Evolutionary conservation across 2,113 vertebrate species (phyloP).

Genomic region (Catagonus wagneri): DNA sequence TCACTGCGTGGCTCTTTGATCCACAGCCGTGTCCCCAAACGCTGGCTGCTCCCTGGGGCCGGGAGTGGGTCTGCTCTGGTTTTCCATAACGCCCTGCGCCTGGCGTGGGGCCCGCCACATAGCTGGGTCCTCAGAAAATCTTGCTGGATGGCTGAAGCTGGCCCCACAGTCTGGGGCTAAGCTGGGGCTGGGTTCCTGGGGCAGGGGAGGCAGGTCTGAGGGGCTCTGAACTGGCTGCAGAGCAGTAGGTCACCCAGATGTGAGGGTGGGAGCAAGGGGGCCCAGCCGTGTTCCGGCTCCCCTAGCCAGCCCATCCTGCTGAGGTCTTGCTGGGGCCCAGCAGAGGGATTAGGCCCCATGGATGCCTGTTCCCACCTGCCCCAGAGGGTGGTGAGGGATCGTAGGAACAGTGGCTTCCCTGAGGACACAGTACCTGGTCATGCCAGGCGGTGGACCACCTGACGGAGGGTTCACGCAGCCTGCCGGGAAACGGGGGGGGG

Average conservation of each 20-base stretch:
- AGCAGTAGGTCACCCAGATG: background rate
- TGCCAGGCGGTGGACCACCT: background rate
- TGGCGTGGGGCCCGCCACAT: background rate
- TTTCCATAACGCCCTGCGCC: background rate
- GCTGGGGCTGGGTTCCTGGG: background rate
- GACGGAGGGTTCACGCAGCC: background rate
- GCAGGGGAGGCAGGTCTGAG: background rate
- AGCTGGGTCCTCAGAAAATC: background rate
- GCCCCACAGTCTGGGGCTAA: background rate
- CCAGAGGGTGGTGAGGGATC: background rate
- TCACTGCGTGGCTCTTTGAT: background rate
- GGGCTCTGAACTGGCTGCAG: background rate
- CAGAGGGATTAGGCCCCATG: background rate
- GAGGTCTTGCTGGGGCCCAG: background rate
- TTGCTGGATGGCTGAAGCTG: background rate
- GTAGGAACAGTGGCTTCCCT: background rate
- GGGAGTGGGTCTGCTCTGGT: background rate
- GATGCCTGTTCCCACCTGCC: background rate
- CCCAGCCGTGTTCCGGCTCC: background rate
- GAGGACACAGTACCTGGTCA: background rate
- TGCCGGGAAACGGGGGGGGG: background rate
- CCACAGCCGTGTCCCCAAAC: background rate
- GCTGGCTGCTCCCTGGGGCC: background rate
- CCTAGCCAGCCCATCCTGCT: too few relatives aligned
- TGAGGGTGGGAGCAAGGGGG: background rate